phyloP scores from a whole-genome alignment of 2,888 invertebrate species.

The Phyllotreta cruciferae region DNA sequence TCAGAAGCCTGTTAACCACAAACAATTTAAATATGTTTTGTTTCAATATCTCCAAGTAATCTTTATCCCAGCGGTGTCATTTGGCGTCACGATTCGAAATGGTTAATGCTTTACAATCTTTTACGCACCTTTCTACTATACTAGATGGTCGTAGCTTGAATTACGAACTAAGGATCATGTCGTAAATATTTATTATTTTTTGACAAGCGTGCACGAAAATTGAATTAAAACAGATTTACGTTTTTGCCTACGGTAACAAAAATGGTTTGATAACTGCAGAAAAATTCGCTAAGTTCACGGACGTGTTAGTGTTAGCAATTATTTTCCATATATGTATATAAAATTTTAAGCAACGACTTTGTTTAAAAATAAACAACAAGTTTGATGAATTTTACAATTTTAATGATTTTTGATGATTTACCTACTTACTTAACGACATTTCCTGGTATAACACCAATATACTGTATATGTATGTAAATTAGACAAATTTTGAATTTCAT shows the following conservation, averaged over 20 bases:
- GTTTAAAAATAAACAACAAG: too few relatives aligned
- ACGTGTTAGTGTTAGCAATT: too few relatives aligned
- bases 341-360: too few relatives aligned
- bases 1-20: constrained; percentile 47
- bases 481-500: too few relatives aligned
- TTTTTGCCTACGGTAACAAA: not conserved
- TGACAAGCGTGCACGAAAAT: constrained; percentile 17
- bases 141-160: constrained; percentile 14
- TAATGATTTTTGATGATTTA: too few relatives aligned
- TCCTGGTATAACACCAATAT: too few relatives aligned
- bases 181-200: constrained; percentile 18
- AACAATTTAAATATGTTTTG: constrained; percentile 50
- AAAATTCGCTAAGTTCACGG: too few relatives aligned
- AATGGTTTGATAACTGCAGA: too few relatives aligned
- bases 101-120: constrained; percentile 28
- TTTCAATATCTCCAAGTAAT: constrained; percentile 49
- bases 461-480: too few relatives aligned
- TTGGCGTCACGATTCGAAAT: constrained; percentile 41
- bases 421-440: too few relatives aligned
- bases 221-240: constrained; percentile 14
- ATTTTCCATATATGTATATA: too few relatives aligned
- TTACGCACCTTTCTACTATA: constrained; percentile 31
- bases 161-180: constrained; percentile 13
- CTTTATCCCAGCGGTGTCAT: constrained; percentile 44
- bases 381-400: too few relatives aligned